Base-by-base conservation (phyloP, 2,797 vertebrate genomes). In the Carapus acus region DNA sequence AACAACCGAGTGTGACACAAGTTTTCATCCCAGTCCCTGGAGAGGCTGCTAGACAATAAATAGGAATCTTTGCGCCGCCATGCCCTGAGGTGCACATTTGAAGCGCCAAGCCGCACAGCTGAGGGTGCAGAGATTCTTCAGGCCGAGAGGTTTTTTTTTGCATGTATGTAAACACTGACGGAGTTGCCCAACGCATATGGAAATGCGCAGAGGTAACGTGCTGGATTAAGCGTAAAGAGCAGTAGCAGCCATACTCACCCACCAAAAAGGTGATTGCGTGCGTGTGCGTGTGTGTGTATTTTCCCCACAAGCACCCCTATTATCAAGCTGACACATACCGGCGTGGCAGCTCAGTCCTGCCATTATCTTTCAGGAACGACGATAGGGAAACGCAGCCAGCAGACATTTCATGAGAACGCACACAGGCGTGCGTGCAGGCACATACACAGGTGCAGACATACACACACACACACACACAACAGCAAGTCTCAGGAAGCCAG, bases 141-240 rank as follows among this genome's bases (percentile, higher is more conserved):
- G n/a, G n/a, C 33, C 37, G 29, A 43, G 14, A 51, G 15, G 27
- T 65, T 85, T n/a, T n/a, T n/a, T n/a, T n/a, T 85, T 82, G 54
- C 68, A 82, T 82, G 21, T 43, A 81, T 69, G 77, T 55, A 84
- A 85, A 83, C 76, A 48, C 39, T 34, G 44, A 40, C 29, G 33
- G 52, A 49, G 43, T 71, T 61, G 66, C 48, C 45, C 60, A 71
- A 67, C 76, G 41, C 36, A 50, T 73, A 86, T 80, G 79, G 61
- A 86, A 84, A 83, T 82, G 31, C 58, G 52, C 19, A 16, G 33
- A 38, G 43, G 43, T 36, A 44, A 43, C 17, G 19, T 15, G 18
- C 17, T 6, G 16, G 43, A 39, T 45, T 51, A n/a, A n/a, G n/a
- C n/a, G n/a, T n/a, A n/a, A n/a, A n/a, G n/a, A n/a, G n/a, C n/a